These are phyloP conservation scores for Plebejus argus DNA, from an alignment of 2,888 invertebrate genomes.

Conservation along the genomic window DNA sequence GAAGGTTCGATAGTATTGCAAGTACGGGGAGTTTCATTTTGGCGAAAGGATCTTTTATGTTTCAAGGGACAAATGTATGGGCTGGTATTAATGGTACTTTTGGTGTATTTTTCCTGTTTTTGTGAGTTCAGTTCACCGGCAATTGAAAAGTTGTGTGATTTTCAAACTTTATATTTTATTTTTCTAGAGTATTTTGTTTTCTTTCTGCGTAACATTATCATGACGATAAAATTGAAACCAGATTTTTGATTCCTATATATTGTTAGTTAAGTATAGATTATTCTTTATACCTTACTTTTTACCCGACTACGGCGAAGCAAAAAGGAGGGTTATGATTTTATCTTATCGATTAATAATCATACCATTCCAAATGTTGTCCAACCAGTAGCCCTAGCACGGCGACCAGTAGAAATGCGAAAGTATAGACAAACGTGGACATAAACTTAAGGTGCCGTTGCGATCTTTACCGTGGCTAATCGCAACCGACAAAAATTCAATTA, in stretches of 20 bases:
- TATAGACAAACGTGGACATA: too few relatives aligned
- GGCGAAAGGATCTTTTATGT: conserved; percentile 5
- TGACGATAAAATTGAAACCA: background rate
- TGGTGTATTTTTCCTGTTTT: background rate
- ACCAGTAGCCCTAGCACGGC: too few relatives aligned
- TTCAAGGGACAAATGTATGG: background rate
- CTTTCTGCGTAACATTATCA: background rate
- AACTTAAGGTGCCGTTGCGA: too few relatives aligned
- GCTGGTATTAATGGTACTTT: background rate
- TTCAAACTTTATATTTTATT: background rate
- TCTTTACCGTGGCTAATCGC: too few relatives aligned
- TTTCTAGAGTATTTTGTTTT: background rate
- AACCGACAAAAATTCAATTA: too few relatives aligned
- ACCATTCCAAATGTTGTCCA: too few relatives aligned
- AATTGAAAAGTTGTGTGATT: background rate
- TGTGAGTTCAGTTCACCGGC: background rate
- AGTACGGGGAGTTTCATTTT: conserved; percentile 7
- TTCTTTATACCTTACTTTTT: too few relatives aligned
- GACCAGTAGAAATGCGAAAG: too few relatives aligned
- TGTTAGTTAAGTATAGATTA: too few relatives aligned
- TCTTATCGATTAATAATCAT: too few relatives aligned
- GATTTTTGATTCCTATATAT: background rate
- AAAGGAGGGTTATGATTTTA: too few relatives aligned
- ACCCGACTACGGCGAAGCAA: too few relatives aligned
- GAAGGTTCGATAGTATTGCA: conserved; percentile 9